Conservation (phyloP, 2,888 invertebrate genomes). For the Cylloceria caligata region DNA sequence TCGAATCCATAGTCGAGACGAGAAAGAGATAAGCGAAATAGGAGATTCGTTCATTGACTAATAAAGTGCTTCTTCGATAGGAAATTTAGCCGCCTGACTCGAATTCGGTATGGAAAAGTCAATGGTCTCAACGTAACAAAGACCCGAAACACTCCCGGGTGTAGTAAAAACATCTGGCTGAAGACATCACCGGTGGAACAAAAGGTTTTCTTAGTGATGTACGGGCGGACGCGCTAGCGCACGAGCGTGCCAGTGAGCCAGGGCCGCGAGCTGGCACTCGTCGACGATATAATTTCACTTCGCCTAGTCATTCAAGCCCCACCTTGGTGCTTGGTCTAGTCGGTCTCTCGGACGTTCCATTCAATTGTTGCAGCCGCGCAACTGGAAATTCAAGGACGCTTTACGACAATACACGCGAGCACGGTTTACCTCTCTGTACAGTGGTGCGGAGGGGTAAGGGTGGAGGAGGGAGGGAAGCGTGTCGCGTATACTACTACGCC, state of each 20-base stretch:
- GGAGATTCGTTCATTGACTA: neutral
- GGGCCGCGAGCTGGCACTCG: conserved; percentile 48
- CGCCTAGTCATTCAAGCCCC: conserved; percentile 67
- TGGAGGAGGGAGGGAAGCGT: conserved; percentile 28
- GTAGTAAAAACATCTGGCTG: conserved; percentile 21
- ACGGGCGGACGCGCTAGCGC: neutral
- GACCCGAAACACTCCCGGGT: neutral
- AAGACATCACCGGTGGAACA: neutral
- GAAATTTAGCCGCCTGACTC: neutral
- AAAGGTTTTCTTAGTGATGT: conserved; percentile 18
- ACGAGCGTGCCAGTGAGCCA: conserved; percentile 38
- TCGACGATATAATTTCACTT: conserved; percentile 70
- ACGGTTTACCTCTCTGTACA: conserved; percentile 51
- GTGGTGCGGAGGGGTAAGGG: no score
- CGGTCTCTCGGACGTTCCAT: conserved; percentile 72
- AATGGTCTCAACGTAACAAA: neutral
- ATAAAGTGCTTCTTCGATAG: neutral
- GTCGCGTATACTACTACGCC: conserved; percentile 33
- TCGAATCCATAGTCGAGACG: no score
- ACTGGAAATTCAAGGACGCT: conserved; percentile 77
- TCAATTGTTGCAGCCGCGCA: conserved; percentile 77
- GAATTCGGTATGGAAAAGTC: conserved; percentile 19
- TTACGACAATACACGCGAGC: conserved; percentile 68
- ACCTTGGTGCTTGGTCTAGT: conserved; percentile 64
- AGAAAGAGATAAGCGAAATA: neutral